Evolutionary conservation across 2,797 vertebrate species (phyloP).

Genomic region (Remorina albescens): DNA sequence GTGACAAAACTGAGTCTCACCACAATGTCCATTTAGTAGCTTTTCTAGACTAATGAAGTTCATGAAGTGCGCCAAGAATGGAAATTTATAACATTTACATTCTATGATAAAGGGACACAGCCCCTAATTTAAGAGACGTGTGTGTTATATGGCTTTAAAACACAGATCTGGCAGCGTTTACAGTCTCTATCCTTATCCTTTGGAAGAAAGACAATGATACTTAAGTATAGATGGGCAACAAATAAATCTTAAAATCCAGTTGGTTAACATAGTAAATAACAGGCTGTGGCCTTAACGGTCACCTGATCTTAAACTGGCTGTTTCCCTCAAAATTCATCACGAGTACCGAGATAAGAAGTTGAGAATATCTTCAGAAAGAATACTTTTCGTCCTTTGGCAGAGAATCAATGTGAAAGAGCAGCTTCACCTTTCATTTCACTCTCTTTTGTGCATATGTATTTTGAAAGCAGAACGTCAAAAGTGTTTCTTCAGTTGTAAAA

Average conservation of each 20-base stretch:
- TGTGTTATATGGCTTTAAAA: not conserved
- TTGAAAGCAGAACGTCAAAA: constrained; percentile 12
- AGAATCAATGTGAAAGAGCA: not conserved
- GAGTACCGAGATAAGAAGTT: not conserved
- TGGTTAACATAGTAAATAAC: not conserved
- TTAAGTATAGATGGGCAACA: not conserved
- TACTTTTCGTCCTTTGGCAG: not conserved
- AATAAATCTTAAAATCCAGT: not conserved
- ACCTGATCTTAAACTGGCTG: not conserved
- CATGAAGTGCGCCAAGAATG: not conserved
- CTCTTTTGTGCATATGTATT: not conserved
- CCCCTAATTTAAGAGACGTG: not conserved
- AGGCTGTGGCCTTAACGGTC: not conserved
- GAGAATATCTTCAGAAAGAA: not conserved
- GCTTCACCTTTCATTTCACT: not conserved
- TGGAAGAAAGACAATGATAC: not conserved
- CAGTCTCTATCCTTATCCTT: not conserved
- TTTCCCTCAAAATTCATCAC: not conserved
- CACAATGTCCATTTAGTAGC: not conserved
- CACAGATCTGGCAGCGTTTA: too few species aligned
- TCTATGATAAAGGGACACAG: not conserved
- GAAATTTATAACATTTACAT: not conserved
- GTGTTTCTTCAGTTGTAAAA: not conserved
- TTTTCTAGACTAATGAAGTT: not conserved
- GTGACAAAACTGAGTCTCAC: not conserved